phyloP scores from a whole-genome alignment of 2,113 vertebrate genomes.

The Silurus meridionalis region DNA sequence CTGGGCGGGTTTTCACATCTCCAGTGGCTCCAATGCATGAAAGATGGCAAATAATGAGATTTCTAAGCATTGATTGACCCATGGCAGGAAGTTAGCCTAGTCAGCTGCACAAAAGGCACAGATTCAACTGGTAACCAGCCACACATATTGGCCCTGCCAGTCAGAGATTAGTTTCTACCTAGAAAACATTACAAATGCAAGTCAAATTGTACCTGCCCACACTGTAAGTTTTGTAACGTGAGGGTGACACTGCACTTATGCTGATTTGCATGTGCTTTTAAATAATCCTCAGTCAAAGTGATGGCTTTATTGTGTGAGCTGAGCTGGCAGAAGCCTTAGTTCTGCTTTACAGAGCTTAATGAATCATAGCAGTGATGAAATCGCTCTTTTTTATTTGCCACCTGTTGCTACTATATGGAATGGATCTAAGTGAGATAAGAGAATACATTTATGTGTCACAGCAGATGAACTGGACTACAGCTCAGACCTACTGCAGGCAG shows the following conservation, averaged over 20 bases:
- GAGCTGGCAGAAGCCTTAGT: not conserved
- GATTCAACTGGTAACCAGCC: too few relatives aligned
- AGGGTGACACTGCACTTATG: not conserved
- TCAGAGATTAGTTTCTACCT: too few relatives aligned
- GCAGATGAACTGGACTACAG: not conserved
- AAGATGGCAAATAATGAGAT: too few relatives aligned
- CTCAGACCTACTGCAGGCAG: constrained; percentile 5
- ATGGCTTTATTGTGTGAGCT: not conserved
- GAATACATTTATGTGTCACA: not conserved
- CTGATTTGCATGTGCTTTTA: not conserved
- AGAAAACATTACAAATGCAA: too few relatives aligned
- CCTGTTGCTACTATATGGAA: not conserved
- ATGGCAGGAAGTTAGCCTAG: too few relatives aligned
- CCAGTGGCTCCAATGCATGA: too few relatives aligned
- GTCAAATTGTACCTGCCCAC: not conserved
- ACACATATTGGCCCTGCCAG: too few relatives aligned
- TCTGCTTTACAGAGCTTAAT: not conserved
- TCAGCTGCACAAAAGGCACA: too few relatives aligned
- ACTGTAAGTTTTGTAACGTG: not conserved
- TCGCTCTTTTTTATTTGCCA: not conserved
- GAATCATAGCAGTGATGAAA: constrained; percentile 7
- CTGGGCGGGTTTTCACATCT: too few relatives aligned
- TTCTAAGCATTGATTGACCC: too few relatives aligned
- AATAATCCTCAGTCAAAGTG: not conserved
- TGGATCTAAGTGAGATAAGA: not conserved